A percentile compares a stretch with the other conserved stretches of the same genome.
Conservation (phyloP, 2,113 vertebrate genomes). For the Amphiprion percula region DNA sequence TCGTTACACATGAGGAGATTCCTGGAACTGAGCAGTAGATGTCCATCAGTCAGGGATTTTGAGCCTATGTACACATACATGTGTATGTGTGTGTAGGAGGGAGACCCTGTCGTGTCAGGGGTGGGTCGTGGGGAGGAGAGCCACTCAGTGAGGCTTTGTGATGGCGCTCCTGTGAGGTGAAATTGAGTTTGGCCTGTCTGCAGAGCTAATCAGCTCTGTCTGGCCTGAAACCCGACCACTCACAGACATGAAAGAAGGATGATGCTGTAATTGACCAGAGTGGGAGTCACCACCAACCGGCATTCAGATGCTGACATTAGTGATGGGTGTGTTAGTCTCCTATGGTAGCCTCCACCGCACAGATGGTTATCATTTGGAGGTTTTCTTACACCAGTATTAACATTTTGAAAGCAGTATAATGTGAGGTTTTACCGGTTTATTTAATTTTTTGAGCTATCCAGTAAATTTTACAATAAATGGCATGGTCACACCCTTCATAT, state of each 20-base stretch:
- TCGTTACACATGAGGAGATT: neutral
- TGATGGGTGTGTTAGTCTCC: constrained; percentile 38
- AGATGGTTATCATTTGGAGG: constrained; percentile 6
- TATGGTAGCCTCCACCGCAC: constrained; percentile 8
- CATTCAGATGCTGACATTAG: constrained; percentile 37
- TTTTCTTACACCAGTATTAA: neutral
- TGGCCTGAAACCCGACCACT: constrained; percentile 69
- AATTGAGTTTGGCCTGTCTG: constrained; percentile 80
- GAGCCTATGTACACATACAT: neutral
- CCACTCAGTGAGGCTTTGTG: constrained; percentile 60
- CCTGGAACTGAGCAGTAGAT: neutral
- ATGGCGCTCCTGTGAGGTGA: constrained; percentile 64
- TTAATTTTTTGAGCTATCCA: too few species aligned
- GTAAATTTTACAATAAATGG: too few species aligned
- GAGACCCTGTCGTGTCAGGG: constrained; percentile 29
- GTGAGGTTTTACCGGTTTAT: too few species aligned
- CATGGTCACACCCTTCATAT: too few species aligned
- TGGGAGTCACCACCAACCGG: constrained; percentile 41
- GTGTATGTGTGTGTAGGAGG: neutral
- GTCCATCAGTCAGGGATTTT: constrained; percentile 3
- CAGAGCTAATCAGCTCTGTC: constrained; percentile 74
- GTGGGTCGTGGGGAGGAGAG: constrained; percentile 45
- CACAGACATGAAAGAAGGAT: constrained; percentile 62
- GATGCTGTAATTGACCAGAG: constrained; percentile 47
- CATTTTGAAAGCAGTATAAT: neutral